Base-by-base conservation (phyloP, 2,797 vertebrate species). In the Argyrosomus regius region DNA sequence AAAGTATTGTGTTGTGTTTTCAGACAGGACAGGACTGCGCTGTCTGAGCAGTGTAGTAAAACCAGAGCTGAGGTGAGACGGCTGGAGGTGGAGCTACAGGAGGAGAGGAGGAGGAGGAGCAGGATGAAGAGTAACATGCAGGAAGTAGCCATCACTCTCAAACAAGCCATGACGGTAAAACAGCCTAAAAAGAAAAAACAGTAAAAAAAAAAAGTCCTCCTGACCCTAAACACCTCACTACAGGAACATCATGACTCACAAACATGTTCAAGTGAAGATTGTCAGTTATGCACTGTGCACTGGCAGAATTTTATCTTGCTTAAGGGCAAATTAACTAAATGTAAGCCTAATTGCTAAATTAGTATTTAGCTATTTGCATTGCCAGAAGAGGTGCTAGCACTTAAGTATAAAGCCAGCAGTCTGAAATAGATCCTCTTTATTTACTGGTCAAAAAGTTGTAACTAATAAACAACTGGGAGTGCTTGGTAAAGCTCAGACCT, bases 111-210 rank as follows among this genome's bases (percentile, higher is more conserved):
- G 60, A 70, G 12, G 53, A 89, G 79, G 46, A 80, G 4, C 41
- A 74, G 72, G 3, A 89, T 95, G 69, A 90, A 95, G 82, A 81
- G 7, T 0, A 72, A 91, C 49, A 82, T 96, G 61, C 68, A 84
- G 75, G 94, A 95, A 35, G 94, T 94, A 0, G 91, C 90, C 0
- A 12, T 56, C 26, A 67, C 89, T 57, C 92, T 97, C 31, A 94
- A 85, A 81, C 81, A 90, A 46, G 83, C 90, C 1, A 67, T 97
- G 59, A 89, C 60, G 86, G 92, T 93, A 84, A 77, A 64, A 58
- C 8, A n/a, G 45, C 35, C 35, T 35, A 35, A 35, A 35, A 35
- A 35, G 35, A 35, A 35, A 35, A 31, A 31, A 31, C 5, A 31
- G 28, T 31, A 31, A 31, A 31, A 35, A n/a, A 20, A 11, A 12